Evolutionary conservation across 2,888 invertebrate species (phyloP).

Genomic region (Leptura quadrifasciata): DNA sequence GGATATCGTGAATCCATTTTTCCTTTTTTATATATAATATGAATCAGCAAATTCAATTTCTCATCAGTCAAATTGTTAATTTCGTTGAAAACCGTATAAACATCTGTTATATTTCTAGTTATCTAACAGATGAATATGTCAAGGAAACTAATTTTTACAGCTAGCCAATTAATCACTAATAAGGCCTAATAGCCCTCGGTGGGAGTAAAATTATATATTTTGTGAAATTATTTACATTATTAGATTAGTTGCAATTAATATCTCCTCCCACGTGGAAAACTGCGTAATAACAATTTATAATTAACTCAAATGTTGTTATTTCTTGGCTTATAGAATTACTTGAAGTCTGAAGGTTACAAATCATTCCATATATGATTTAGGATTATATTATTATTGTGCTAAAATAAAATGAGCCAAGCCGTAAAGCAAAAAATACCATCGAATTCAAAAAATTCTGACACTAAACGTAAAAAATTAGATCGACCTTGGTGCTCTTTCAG

Average conservation of each 20-base stretch:
- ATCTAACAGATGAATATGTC: not conserved
- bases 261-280: not conserved
- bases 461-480: not conserved
- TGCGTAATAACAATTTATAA: not conserved
- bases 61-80: too few species aligned
- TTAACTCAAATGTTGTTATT: not conserved
- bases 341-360: not conserved
- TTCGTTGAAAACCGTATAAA: too few species aligned
- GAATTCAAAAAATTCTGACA: not conserved
- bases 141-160: not conserved
- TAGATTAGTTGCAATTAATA: slow-evolving; percentile 3
- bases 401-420: too few species aligned
- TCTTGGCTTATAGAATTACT: not conserved
- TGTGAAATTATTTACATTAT: not conserved
- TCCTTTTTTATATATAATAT: too few species aligned
- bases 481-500: not conserved
- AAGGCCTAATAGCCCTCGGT: not conserved
- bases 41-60: too few species aligned
- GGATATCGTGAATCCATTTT: too few species aligned
- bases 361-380: not conserved
- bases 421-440: not conserved
- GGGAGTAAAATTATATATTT: slow-evolving; percentile 6
- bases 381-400: not conserved
- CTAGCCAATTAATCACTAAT: not conserved
- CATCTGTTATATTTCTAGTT: too few species aligned